Conservation (phyloP, 1,140 invertebrate genomes). For the Phymastichus coffea region DNA sequence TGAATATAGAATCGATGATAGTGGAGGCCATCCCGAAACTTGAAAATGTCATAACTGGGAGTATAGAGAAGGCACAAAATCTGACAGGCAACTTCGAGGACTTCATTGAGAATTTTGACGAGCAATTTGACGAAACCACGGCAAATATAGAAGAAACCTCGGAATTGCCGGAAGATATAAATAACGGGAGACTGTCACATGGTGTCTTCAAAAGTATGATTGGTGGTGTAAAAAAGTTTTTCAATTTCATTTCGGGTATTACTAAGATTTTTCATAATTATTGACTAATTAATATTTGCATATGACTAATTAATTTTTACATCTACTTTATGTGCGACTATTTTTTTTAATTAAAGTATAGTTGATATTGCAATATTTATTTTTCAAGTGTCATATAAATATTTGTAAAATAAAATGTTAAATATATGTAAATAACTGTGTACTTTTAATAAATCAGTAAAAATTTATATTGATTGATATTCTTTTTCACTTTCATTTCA, state of each 20-base stretch:
- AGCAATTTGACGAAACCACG: constrained; percentile 29
- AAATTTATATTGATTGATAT: no score
- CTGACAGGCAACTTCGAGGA: constrained; percentile 37
- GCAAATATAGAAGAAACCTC: not conserved
- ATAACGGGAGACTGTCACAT: constrained; percentile 13
- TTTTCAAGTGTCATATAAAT: no score
- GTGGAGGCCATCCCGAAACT: constrained; percentile 39
- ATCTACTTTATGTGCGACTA: no score
- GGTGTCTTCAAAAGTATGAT: constrained; percentile 31
- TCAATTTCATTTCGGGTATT: constrained; percentile 33
- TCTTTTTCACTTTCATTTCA: no score
- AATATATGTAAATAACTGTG: no score
- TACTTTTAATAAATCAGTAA: no score
- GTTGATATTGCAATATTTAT: no score
- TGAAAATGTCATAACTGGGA: constrained; percentile 33
- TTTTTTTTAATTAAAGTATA: no score
- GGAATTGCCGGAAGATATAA: constrained; percentile 1
- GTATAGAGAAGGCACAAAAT: constrained; percentile 35
- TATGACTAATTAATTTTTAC: no score
- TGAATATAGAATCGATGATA: constrained; percentile 30
- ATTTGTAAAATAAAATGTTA: no score
- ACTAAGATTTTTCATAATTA: constrained; percentile 26
- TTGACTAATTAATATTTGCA: constrained; percentile 18
- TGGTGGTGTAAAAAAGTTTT: constrained; percentile 40
- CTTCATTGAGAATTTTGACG: constrained; percentile 36